These are phyloP conservation scores for Euphydryas editha DNA, from an alignment of 2,888 invertebrate genomes.

Conservation along the genomic window DNA sequence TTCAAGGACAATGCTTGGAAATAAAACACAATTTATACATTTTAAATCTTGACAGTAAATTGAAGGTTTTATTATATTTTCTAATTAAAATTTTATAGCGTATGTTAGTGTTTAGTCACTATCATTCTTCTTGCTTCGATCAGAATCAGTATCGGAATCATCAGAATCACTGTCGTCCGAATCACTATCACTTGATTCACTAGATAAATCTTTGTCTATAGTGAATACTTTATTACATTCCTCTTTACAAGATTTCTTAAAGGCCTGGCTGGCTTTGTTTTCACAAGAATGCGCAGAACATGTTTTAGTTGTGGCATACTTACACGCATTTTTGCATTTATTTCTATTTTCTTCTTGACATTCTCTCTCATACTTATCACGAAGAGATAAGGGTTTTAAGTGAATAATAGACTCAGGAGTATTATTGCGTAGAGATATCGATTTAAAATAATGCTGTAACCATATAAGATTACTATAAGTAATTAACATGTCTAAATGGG, in stretches of 20 bases:
- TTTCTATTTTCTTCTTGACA: slow-evolving; percentile 52
- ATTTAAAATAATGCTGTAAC: slow-evolving; percentile 8
- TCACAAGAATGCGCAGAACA: slow-evolving; percentile 49
- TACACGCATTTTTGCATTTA: slow-evolving; percentile 56
- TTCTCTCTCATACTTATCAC: slow-evolving; percentile 57
- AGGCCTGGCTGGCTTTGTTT: slow-evolving; percentile 42
- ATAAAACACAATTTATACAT: background rate
- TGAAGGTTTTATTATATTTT: no score
- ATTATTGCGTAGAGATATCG: slow-evolving; percentile 19
- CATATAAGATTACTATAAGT: background rate
- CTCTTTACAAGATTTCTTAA: slow-evolving; percentile 49
- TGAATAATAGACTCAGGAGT: slow-evolving; percentile 18
- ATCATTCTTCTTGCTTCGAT: slow-evolving; percentile 6
- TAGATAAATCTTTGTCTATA: slow-evolving; percentile 6
- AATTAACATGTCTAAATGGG: background rate
- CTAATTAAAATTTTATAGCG: background rate
- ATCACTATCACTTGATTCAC: slow-evolving; percentile 27
- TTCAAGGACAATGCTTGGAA: background rate
- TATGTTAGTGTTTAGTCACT: slow-evolving; percentile 18
- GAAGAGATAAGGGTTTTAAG: slow-evolving; percentile 45
- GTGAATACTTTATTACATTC: slow-evolving; percentile 51
- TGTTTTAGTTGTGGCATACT: slow-evolving; percentile 36
- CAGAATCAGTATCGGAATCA: slow-evolving; percentile 8
- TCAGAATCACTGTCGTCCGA: slow-evolving; percentile 25
- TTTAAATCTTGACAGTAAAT: no score